phyloP scores from a whole-genome alignment of 2,888 invertebrate species.

The Cephus pygmeus region DNA sequence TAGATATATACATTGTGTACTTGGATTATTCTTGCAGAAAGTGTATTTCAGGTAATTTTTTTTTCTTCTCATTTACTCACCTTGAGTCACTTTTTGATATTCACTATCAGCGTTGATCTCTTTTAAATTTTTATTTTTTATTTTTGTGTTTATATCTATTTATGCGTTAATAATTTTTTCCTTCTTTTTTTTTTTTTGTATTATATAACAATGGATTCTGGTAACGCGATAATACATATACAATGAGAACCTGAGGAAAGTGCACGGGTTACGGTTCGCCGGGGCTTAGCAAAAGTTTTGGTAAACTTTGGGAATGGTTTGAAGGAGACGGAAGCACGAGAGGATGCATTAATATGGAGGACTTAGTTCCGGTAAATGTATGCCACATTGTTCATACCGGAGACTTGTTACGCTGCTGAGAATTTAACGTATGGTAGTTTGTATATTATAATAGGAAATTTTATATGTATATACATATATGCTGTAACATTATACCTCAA shows the following conservation, averaged over 20 bases:
- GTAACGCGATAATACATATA: not conserved
- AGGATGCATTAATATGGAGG: not conserved
- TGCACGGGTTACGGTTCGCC: not conserved
- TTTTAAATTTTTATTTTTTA: too few species aligned
- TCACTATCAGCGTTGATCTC: too few species aligned
- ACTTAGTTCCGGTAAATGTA: not conserved
- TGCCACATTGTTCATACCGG: not conserved
- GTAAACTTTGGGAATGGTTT: not conserved
- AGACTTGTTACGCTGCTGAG: not conserved
- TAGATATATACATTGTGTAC: not conserved
- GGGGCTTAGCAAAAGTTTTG: not conserved
- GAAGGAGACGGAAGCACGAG: not conserved
- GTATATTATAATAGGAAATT: not conserved
- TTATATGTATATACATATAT: too few species aligned
- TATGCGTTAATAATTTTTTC: too few species aligned
- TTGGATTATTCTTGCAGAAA: not conserved
- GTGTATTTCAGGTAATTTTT: not conserved
- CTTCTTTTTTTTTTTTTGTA: not conserved
- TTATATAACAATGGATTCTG: not conserved
- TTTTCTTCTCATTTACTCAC: too few species aligned
- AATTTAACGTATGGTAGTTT: not conserved
- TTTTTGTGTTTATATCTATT: too few species aligned
- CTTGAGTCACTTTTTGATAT: too few species aligned
- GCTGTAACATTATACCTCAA: too few species aligned
- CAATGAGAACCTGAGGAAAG: not conserved